Percentiles rank a stretch among this genome's conserved stretches.
Evolutionary conservation across 92 coral and sea anemone genomes (phyloP).

Genomic region (Metridium senile): DNA sequence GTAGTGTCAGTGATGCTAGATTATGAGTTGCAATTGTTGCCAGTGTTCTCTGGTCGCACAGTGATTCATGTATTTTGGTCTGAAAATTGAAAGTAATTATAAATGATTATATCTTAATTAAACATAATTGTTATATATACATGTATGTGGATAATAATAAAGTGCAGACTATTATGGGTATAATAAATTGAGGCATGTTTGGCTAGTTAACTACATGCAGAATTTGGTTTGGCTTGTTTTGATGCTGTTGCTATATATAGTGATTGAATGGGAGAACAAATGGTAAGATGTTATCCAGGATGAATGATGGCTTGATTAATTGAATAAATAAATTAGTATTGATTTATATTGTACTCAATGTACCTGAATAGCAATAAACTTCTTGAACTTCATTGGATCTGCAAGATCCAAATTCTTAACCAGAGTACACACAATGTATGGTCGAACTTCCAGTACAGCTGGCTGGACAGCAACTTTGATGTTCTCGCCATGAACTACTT

Average conservation of each 20-base stretch:
- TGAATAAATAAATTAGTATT: too few species aligned
- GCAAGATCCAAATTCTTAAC: constrained; percentile 77
- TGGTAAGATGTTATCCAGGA: too few species aligned
- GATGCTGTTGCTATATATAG: too few species aligned
- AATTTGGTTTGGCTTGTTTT: too few species aligned
- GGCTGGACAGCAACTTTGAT: constrained; percentile 63
- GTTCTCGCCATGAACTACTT: constrained; percentile 71
- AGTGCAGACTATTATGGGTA: too few species aligned
- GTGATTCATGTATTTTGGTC: constrained; percentile 92
- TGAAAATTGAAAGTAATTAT: constrained; percentile 29
- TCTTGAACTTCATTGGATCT: constrained; percentile 72
- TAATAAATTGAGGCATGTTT: too few species aligned
- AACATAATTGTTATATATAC: too few species aligned
- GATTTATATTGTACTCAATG: background rate
- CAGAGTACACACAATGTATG: constrained; percentile 87
- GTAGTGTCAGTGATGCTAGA: constrained; percentile 67
- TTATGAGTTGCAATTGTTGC: constrained; percentile 98
- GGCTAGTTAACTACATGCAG: too few species aligned
- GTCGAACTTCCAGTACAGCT: constrained; percentile 69
- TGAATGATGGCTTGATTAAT: too few species aligned
- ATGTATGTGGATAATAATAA: too few species aligned
- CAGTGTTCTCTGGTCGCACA: constrained; percentile 83
- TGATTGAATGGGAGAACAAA: too few species aligned
- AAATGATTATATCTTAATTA: too few species aligned
- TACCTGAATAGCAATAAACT: constrained; percentile 95